phyloP scores from a whole-genome alignment of 2,797 vertebrate genomes.

The Rallus crepitans region DNA sequence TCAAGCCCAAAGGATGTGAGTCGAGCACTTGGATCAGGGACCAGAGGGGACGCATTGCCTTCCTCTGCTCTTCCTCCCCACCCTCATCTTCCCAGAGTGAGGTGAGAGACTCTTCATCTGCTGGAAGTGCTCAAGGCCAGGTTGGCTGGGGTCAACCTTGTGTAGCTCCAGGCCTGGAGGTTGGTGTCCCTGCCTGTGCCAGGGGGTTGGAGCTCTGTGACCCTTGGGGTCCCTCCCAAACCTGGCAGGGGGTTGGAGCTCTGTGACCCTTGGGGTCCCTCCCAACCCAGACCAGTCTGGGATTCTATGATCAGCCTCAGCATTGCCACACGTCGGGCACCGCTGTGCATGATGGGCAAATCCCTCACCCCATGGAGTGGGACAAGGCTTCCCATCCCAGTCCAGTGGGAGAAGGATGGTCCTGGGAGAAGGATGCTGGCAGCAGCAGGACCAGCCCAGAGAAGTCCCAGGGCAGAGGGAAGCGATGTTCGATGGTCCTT shows the following conservation, averaged over 20 bases:
- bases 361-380: accelerated
- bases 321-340: accelerated
- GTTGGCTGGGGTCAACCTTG: too few species aligned
- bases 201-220: too few species aligned
- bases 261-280: too few species aligned
- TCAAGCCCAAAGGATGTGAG: accelerated
- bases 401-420: neutral
- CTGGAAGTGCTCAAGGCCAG: neutral
- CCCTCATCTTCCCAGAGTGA: neutral
- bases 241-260: too few species aligned
- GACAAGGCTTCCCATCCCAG: neutral
- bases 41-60: accelerated
- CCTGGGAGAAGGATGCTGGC: neutral
- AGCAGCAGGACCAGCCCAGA: neutral
- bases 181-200: too few species aligned
- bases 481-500: neutral
- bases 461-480: neutral
- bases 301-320: neutral
- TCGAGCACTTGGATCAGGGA: neutral
- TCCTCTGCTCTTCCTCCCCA: neutral
- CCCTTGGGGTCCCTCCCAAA: too few species aligned
- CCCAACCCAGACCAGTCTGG: too few species aligned
- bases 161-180: too few species aligned
- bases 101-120: neutral
- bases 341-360: accelerated